A percentile compares a stretch with the other conserved stretches of the same genome.
Conservation (phyloP, 2,113 vertebrate genomes). For the Tinamus guttatus region DNA sequence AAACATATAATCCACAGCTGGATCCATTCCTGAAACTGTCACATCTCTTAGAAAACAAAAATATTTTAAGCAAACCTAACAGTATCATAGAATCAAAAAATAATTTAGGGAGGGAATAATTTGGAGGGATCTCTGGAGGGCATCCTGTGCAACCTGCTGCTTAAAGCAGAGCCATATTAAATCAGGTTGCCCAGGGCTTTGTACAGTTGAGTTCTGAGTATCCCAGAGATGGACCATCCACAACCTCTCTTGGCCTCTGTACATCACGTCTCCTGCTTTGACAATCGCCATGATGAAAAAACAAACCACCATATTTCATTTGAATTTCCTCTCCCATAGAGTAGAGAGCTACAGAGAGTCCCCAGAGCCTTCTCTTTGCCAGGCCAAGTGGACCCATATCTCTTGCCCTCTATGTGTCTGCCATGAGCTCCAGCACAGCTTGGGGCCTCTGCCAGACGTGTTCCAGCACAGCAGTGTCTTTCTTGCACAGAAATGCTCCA, state of each 20-base stretch:
- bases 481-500: not conserved
- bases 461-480: not conserved
- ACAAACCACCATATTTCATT: not conserved
- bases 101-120: not conserved
- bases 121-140: not conserved
- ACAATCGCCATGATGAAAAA: accelerated
- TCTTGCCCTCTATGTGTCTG: not conserved
- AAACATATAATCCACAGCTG: slow-evolving; percentile 62
- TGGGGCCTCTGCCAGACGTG: not conserved
- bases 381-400: not conserved
- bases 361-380: not conserved
- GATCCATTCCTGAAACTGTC: slow-evolving; percentile 41
- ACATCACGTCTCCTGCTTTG: not conserved
- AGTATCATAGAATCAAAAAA: not conserved
- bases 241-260: not conserved
- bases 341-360: not conserved
- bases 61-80: slow-evolving; percentile 31
- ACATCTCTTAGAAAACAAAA: slow-evolving; percentile 31
- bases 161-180: not conserved
- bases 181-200: not conserved
- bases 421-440: not conserved
- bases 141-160: not conserved
- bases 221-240: not conserved
- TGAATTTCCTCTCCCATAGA: not conserved
- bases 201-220: not conserved